A percentile compares a stretch with the other conserved stretches of the same genome.
These are phyloP conservation scores for Pluvialis apricaria DNA, from an alignment of 2,113 vertebrate species.

Conservation along the genomic window DNA sequence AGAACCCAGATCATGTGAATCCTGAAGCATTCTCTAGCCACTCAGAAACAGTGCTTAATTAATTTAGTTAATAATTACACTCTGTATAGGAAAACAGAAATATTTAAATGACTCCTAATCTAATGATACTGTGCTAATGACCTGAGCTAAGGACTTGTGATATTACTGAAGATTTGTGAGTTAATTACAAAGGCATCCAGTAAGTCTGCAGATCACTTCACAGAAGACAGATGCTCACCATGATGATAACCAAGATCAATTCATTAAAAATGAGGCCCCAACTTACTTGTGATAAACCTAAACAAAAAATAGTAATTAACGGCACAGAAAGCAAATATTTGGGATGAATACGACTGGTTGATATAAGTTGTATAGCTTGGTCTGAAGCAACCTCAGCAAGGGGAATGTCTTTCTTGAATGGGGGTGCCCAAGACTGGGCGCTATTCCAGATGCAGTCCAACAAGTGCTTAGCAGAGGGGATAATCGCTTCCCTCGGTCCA, in stretches of 20 bases:
- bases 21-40: not conserved
- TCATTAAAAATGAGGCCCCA: not conserved
- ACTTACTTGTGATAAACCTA: not conserved
- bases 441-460: not conserved
- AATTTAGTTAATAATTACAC: conserved; percentile 34
- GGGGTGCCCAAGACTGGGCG: not conserved
- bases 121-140: conserved; percentile 8
- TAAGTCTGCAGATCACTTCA: not conserved
- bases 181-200: not conserved
- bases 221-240: not conserved
- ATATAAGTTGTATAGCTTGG: not conserved
- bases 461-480: not conserved
- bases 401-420: not conserved
- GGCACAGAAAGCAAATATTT: not conserved
- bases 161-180: not conserved
- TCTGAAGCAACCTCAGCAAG: not conserved
- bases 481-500: rapidly evolving
- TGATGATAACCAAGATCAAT: not conserved
- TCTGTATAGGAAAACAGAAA: not conserved
- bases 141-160: not conserved
- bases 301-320: not conserved
- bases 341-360: not conserved
- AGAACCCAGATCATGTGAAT: not conserved
- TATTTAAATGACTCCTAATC: conserved; percentile 1
- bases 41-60: not conserved